Evolutionary conservation across 2,113 vertebrate genomes (phyloP).

Genomic region (Tachycineta bicolor): DNA sequence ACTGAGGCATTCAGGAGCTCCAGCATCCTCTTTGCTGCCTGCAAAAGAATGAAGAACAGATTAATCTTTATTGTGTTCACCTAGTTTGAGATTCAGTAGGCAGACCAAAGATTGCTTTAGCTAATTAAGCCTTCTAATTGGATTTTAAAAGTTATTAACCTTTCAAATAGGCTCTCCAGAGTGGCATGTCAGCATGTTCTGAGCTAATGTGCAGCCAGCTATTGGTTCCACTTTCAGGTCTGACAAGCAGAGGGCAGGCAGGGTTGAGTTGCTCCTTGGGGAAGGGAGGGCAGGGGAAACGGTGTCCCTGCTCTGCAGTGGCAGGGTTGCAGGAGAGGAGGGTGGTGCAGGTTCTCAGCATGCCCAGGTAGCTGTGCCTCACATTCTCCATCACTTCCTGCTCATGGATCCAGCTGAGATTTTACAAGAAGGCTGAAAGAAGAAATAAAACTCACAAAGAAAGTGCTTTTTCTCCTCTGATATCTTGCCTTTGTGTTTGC

Average conservation of each 20-base stretch:
- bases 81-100: constrained; percentile 28
- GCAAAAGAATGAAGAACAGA: not conserved
- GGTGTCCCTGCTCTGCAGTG: not conserved
- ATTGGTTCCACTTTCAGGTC: not conserved
- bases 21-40: not conserved
- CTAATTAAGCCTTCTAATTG: constrained; percentile 56
- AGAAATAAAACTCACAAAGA: not conserved
- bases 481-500: not conserved
- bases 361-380: not conserved
- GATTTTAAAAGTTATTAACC: constrained; percentile 42
- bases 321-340: not conserved
- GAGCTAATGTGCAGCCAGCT: not conserved
- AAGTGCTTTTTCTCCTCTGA: not conserved
- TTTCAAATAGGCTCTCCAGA: constrained; percentile 16
- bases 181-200: not conserved
- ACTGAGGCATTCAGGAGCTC: not conserved
- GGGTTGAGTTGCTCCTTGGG: not conserved
- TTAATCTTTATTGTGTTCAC: not conserved
- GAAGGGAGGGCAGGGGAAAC: not conserved
- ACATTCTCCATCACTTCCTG: not conserved
- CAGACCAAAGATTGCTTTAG: constrained; percentile 34
- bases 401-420: not conserved
- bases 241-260: not conserved
- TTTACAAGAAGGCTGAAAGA: not conserved
- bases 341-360: accelerated